phyloP scores from a whole-genome alignment of 2,113 vertebrate genomes.

The Pelecanoides urinatrix region DNA sequence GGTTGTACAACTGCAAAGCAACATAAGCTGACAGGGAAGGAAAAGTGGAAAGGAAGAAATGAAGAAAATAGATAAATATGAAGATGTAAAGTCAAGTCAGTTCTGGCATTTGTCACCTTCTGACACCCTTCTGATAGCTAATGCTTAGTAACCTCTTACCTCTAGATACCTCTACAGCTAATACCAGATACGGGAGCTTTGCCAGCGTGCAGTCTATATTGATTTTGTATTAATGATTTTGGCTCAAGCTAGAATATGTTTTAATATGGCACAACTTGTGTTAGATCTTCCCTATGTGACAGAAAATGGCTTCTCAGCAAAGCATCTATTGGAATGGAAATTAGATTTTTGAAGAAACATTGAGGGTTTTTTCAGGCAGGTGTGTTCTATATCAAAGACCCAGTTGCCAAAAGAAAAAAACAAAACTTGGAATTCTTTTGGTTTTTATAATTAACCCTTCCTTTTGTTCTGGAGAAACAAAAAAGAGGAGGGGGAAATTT shows the following conservation, averaged over 20 bases:
- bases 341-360: not conserved
- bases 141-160: not conserved
- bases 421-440: not conserved
- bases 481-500: not conserved
- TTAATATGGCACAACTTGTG: not conserved
- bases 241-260: not conserved
- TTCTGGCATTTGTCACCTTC: not conserved
- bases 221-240: not conserved
- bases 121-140: not conserved
- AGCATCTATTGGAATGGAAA: not conserved
- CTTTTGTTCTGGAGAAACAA: not conserved
- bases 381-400: not conserved
- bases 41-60: not conserved
- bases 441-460: not conserved
- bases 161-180: not conserved
- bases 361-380: not conserved
- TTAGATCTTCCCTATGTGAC: not conserved
- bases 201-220: not conserved
- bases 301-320: not conserved
- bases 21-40: not conserved
- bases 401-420: not conserved
- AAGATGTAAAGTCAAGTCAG: not conserved
- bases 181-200: not conserved
- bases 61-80: not conserved
- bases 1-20: not conserved